Conservation (phyloP, 2,888 invertebrate genomes). For the Drosophila flavopinicola region DNA sequence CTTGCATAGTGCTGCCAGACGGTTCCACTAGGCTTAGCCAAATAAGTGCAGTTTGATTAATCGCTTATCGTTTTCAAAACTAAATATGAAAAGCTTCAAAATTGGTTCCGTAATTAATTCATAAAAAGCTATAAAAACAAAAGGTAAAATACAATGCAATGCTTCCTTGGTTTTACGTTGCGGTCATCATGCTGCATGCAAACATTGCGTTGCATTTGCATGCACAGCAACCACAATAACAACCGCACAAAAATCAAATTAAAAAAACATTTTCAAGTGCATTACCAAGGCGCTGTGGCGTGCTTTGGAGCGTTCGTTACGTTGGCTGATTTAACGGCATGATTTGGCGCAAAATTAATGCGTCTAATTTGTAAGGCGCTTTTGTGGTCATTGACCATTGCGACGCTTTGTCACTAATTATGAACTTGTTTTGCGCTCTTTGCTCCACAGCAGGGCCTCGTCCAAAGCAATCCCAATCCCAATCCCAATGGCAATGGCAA, state of each 20-base stretch:
- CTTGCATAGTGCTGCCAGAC: conserved; percentile 3
- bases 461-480: conserved; percentile 69
- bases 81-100: conserved; percentile 14
- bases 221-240: conserved; percentile 13
- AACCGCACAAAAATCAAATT: conserved; percentile 16
- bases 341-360: conserved; percentile 69
- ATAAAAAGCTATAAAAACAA: not conserved
- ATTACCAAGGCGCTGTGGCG: conserved; percentile 46
- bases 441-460: conserved; percentile 61
- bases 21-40: not conserved
- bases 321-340: conserved; percentile 74
- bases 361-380: conserved; percentile 63
- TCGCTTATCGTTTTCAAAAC: conserved; percentile 3
- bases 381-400: conserved; percentile 68
- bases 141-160: conserved; percentile 15
- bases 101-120: conserved; percentile 50
- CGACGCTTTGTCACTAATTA: conserved; percentile 50
- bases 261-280: conserved; percentile 46
- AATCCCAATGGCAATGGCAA: conserved; percentile 48
- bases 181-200: conserved; percentile 35
- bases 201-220: conserved; percentile 43
- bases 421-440: conserved; percentile 16
- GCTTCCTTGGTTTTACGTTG: conserved; percentile 40
- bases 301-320: conserved; percentile 53
- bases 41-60: not conserved